Evolutionary conservation across 2,888 invertebrate genomes (phyloP).

Genomic region (Gastrophysa polygoni): DNA sequence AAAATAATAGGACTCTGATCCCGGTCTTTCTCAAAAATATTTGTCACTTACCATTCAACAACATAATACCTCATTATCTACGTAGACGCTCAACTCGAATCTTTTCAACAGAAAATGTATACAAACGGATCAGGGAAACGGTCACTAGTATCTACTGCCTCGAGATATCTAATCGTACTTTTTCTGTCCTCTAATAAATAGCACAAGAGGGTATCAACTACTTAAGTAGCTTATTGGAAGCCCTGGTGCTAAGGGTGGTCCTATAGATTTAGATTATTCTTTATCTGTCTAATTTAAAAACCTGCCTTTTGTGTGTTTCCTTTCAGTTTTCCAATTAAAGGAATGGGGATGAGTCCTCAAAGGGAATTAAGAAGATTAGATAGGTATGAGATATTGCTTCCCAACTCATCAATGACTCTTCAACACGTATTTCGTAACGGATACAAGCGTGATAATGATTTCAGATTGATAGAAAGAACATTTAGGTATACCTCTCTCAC

Average conservation of each 20-base stretch:
- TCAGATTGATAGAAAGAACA: no score
- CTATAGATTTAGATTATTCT: slow-evolving; percentile 19
- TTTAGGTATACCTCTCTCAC: no score
- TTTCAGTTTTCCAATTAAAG: slow-evolving; percentile 35
- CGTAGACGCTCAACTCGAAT: slow-evolving; percentile 5
- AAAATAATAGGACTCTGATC: neutral
- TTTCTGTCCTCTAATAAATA: slow-evolving; percentile 26
- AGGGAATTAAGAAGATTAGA: slow-evolving; percentile 36
- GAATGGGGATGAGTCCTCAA: slow-evolving; percentile 28
- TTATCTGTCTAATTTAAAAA: slow-evolving; percentile 37
- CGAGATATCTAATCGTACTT: slow-evolving; percentile 21
- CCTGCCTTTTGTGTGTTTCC: slow-evolving; percentile 33
- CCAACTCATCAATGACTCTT: neutral
- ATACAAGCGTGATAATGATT: neutral
- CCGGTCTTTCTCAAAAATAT: slow-evolving; percentile 7
- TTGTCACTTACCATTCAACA: slow-evolving; percentile 25
- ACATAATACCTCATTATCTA: slow-evolving; percentile 27
- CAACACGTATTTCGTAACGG: slow-evolving; percentile 6
- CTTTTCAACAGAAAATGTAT: neutral
- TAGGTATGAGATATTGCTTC: slow-evolving; percentile 24
- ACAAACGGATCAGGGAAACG: slow-evolving; percentile 3
- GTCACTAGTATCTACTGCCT: neutral
- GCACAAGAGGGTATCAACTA: slow-evolving; percentile 27
- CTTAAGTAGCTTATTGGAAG: slow-evolving; percentile 33
- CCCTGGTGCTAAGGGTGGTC: slow-evolving; percentile 36